Conservation (phyloP, 2,797 vertebrate species). For the Gastrophryne carolinensis region DNA sequence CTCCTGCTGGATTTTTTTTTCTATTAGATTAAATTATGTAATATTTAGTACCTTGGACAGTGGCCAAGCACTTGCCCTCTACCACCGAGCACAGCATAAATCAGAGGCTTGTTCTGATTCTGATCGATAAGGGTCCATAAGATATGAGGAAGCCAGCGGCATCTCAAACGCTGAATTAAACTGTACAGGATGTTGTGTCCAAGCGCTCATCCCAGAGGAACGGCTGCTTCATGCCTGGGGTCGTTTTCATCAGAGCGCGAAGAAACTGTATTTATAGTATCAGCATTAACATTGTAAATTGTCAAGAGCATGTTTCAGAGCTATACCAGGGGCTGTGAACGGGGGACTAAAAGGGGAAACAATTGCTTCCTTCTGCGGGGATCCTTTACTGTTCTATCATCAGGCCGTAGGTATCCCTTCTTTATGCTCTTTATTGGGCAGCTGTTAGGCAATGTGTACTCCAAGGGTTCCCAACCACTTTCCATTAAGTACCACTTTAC, state of each 20-base stretch:
- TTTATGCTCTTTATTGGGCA: no score
- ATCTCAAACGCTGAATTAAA: background rate
- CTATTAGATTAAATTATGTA: background rate
- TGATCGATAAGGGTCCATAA: slow-evolving; percentile 9
- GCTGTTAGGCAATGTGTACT: no score
- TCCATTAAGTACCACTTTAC: no score
- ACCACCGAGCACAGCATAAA: background rate
- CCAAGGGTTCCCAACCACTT: no score
- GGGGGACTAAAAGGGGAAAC: no score
- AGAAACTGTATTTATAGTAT: background rate
- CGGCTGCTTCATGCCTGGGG: background rate
- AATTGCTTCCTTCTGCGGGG: no score
- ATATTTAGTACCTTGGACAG: background rate
- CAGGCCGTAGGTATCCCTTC: no score
- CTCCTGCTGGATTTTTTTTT: background rate
- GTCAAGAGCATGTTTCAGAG: no score
- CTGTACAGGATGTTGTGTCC: no score
- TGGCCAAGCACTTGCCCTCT: background rate
- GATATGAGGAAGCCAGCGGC: background rate
- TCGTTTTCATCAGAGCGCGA: background rate
- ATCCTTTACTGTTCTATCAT: no score
- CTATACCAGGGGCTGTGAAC: no score
- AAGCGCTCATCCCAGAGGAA: background rate
- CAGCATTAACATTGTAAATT: no score
- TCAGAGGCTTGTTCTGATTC: slow-evolving; percentile 4